Base-by-base conservation (phyloP, 2,113 vertebrate genomes). In the Sinocyclocheilus anophthalmus region DNA sequence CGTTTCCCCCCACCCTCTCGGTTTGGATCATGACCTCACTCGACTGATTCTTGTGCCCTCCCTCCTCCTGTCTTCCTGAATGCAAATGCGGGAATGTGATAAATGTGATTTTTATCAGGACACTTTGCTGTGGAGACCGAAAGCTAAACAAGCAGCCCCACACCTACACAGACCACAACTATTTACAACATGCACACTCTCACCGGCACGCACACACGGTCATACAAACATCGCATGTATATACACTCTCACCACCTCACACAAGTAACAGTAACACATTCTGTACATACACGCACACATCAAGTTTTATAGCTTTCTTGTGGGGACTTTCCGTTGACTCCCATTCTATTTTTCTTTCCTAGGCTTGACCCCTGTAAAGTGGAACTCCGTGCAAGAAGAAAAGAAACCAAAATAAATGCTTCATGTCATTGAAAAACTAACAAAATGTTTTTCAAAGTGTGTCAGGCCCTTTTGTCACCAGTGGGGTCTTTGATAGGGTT, bases 31-130 rank as follows among this genome's bases (percentile, higher is more conserved):
- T 89, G 72, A 73, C 83, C 79, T 48, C 75, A 80, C 84, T 78
- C 61, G 9, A 59, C 84, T 83, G 18, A 24, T 80, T 69, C 72
- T 72, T 86, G 75, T 87, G 78, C 85, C 86, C 78, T 90, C 53
- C 80, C 84, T 86, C 30, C 86, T 73, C 89, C 91, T 91, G 87
- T 90, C 81, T 88, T 94, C 94, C 93, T 94, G 93, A 93, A 94
- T 95, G 94, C 94, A 95, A 95, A 95, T 94, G 85, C 88, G 87
- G 87, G 92, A 94, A 94, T 91, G 92, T 94, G 94, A 95, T 95
- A 94, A 95, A 95, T 94, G 90, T 82, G 94, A 95, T 95, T 95
- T 92, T 92, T 95, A 95, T 95, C 94, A 91, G 84, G 90, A 91
- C 92, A 89, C 93, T 94, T 94, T 95, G 94, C 94, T 94, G 94